phyloP scores from a whole-genome alignment of 2,797 vertebrate genomes.

The Poecile montanus region DNA sequence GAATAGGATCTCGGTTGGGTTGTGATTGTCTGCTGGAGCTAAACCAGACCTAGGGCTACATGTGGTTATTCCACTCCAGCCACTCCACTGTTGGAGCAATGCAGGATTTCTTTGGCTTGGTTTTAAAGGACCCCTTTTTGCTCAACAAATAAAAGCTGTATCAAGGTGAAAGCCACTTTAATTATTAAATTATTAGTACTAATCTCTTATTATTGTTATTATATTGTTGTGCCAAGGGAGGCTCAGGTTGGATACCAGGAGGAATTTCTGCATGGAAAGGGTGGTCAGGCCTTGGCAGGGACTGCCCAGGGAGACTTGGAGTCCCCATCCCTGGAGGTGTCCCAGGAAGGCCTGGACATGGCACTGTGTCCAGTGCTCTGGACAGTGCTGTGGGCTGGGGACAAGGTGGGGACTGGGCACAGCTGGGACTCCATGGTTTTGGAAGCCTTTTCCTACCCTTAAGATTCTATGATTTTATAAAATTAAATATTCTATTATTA shows the following conservation, averaged over 20 bases:
- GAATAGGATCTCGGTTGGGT: not conserved
- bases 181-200: not conserved
- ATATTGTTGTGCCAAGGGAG: not conserved
- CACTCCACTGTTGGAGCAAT: not conserved
- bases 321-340: not conserved
- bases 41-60: not conserved
- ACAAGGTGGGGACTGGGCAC: fast-evolving
- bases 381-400: not conserved
- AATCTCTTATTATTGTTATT: not conserved
- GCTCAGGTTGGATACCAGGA: not conserved
- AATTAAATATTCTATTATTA: not conserved
- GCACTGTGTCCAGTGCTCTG: not conserved
- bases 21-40: not conserved
- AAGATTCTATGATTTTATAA: not conserved
- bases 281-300: not conserved
- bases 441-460: not conserved
- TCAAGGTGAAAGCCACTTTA: not conserved
- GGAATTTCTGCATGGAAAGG: not conserved
- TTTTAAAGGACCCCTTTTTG: not conserved
- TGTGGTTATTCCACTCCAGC: not conserved
- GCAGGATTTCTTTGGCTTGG: not conserved
- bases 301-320: not conserved
- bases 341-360: not conserved
- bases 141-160: not conserved
- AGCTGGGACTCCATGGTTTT: not conserved